Evolutionary conservation across 2,113 vertebrate species (phyloP).

Genomic region (Aphelocoma coerulescens): DNA sequence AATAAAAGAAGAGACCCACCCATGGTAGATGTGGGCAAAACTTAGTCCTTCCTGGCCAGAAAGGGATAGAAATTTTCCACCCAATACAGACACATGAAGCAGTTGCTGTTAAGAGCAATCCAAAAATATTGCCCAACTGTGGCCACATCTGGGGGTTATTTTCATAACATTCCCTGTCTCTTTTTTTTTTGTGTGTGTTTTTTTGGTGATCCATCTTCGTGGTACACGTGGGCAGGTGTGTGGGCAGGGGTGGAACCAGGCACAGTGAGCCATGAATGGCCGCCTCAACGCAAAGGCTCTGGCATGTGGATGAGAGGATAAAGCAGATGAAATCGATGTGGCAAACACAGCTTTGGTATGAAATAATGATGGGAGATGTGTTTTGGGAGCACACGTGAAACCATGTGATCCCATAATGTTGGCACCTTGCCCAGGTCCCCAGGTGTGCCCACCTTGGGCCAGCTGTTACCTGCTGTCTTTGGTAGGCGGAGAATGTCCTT

Average conservation of each 20-base stretch:
- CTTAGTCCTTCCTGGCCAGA: conserved; percentile 26
- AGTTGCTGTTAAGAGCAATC: background rate
- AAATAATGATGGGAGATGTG: background rate
- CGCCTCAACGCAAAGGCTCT: background rate
- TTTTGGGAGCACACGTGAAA: background rate
- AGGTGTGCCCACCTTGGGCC: fast-evolving
- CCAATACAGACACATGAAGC: background rate
- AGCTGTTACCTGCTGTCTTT: conserved; percentile 93
- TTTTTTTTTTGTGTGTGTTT: background rate
- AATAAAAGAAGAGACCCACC: conserved; percentile 49
- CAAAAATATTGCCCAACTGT: conserved; percentile 19
- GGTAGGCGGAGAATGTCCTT: conserved; percentile 97
- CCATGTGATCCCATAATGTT: fast-evolving
- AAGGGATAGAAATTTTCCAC: conserved; percentile 51
- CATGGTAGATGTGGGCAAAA: conserved; percentile 51
- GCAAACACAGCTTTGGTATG: background rate
- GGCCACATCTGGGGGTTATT: conserved; percentile 26
- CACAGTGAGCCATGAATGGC: fast-evolving
- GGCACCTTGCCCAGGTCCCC: background rate
- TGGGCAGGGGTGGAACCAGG: background rate
- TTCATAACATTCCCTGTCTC: background rate
- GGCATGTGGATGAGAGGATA: background rate
- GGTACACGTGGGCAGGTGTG: background rate
- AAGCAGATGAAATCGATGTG: background rate
- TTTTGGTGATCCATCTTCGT: background rate